phyloP scores from a whole-genome alignment of 1,140 invertebrate genomes.

The Ips nitidus region DNA sequence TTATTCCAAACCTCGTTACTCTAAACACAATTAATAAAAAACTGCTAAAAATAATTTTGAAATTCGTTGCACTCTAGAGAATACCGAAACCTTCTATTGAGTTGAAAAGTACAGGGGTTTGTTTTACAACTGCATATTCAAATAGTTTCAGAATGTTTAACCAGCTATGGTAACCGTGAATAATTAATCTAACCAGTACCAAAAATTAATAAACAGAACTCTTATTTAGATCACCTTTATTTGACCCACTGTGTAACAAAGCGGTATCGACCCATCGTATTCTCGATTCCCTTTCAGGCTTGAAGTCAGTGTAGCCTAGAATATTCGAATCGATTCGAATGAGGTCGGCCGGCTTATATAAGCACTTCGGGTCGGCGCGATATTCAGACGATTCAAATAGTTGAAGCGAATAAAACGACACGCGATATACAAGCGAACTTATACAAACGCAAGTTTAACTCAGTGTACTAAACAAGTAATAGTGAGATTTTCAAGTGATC shows the following conservation, averaged over 20 bases:
- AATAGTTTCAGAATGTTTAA: not conserved
- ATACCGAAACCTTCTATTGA: not conserved
- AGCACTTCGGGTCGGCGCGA: not conserved
- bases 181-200: not conserved
- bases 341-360: not conserved
- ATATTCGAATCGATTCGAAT: constrained; percentile 4
- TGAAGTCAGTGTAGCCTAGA: not conserved
- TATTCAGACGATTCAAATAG: constrained; percentile 1
- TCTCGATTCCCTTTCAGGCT: too few species aligned
- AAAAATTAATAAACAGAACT: not conserved
- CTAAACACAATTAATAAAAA: too few species aligned
- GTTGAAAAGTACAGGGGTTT: not conserved
- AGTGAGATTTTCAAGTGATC: not conserved
- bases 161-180: not conserved
- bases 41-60: not conserved
- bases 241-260: not conserved
- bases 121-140: not conserved
- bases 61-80: not conserved
- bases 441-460: not conserved
- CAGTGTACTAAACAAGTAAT: not conserved
- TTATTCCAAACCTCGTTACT: too few species aligned
- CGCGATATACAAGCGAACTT: not conserved
- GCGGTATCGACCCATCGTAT: not conserved
- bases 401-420: constrained; percentile 4
- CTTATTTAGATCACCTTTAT: constrained; percentile 1